phyloP scores from a whole-genome alignment of 2,113 vertebrate species.

The Phalacrocorax aristotelis region DNA sequence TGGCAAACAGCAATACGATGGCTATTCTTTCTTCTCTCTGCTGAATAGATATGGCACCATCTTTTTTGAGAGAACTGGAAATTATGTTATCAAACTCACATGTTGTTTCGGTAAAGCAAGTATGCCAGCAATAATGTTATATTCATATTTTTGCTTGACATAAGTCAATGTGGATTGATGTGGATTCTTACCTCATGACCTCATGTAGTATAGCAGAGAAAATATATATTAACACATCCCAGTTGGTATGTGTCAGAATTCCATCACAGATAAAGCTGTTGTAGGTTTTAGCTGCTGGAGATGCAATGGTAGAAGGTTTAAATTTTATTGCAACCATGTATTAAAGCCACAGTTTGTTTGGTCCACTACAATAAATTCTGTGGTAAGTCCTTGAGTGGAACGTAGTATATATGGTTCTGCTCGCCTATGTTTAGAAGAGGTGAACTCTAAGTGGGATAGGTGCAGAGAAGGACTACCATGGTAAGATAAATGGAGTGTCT shows the following conservation, averaged over 20 bases:
- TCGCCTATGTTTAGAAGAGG: neutral
- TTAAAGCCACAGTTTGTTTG: neutral
- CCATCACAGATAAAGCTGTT: neutral
- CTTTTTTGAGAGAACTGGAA: conserved; percentile 41
- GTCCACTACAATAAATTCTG: neutral
- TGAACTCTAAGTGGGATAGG: neutral
- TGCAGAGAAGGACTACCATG: neutral
- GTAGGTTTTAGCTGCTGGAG: neutral
- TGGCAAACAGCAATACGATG: neutral
- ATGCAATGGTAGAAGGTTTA: neutral
- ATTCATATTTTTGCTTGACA: neutral
- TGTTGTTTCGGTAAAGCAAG: neutral
- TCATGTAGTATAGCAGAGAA: neutral
- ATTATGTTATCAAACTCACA: neutral
- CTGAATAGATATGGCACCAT: neutral
- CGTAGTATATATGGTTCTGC: neutral
- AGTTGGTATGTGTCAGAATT: neutral
- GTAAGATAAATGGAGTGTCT: neutral
- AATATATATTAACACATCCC: neutral
- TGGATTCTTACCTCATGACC: neutral
- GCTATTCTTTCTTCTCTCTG: neutral
- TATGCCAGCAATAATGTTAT: neutral
- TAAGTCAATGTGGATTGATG: neutral
- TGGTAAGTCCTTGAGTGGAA: neutral
- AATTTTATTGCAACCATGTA: neutral